Evolutionary conservation across 2,888 invertebrate genomes (phyloP).

Genomic region (Deilephila porcellus): DNA sequence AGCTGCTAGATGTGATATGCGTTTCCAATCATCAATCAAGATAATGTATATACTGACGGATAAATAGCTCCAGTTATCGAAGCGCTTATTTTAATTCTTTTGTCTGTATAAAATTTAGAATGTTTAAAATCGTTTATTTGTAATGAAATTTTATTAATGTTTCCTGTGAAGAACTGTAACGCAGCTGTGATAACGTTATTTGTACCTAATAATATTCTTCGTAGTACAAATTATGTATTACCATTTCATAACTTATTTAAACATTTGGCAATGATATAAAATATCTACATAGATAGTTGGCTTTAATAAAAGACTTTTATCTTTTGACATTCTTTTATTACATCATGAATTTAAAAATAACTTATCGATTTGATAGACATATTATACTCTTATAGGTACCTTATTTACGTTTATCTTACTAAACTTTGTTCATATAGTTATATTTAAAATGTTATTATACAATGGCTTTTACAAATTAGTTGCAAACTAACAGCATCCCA

Average conservation of each 20-base stretch:
- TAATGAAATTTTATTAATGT: conserved; percentile 27
- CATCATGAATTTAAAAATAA: conserved; percentile 70
- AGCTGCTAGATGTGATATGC: too few species aligned
- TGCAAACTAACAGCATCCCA: conserved; percentile 19
- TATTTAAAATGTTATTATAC: conserved; percentile 40
- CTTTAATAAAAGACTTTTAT: not conserved
- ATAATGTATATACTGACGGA: not conserved
- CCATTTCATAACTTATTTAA: not conserved
- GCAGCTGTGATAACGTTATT: conserved; percentile 49
- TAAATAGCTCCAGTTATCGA: not conserved
- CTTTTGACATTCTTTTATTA: conserved; percentile 63
- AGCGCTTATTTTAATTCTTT: not conserved
- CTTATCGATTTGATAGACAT: conserved; percentile 54
- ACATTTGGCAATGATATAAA: not conserved
- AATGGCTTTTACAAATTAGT: conserved; percentile 33
- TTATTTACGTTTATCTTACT: conserved; percentile 53
- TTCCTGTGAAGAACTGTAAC: conserved; percentile 44
- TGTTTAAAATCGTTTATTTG: not conserved
- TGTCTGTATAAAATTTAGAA: not conserved
- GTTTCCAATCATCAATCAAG: too few species aligned
- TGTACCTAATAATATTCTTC: conserved; percentile 33
- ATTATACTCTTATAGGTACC: conserved; percentile 55
- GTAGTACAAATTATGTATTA: conserved; percentile 43
- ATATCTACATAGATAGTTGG: not conserved
- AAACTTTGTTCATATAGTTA: conserved; percentile 64